Percentiles rank a stretch among this genome's conserved stretches.
Evolutionary conservation across 2,888 invertebrate species (phyloP).

Genomic region (Lycaena phlaeas): DNA sequence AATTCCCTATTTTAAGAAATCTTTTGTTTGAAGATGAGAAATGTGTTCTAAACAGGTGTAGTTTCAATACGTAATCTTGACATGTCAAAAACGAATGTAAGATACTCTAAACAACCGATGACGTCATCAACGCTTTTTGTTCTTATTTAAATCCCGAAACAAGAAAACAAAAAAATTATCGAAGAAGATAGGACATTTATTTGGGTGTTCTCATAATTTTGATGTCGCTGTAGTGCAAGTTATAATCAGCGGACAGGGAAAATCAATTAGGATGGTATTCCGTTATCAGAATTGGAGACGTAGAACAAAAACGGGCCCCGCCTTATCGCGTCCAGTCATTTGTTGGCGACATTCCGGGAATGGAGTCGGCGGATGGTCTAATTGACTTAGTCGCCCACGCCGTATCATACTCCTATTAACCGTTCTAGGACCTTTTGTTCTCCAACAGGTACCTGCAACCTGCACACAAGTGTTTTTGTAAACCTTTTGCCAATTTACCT

Average conservation of each 20-base stretch:
- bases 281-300: constrained; percentile 29
- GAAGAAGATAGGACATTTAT: too few species aligned
- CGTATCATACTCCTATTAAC: not conserved
- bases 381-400: constrained; percentile 70
- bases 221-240: constrained; percentile 10
- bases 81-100: too few species aligned
- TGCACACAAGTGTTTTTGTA: not conserved
- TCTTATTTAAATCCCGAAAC: too few species aligned
- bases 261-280: constrained; percentile 61
- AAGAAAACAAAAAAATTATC: too few species aligned
- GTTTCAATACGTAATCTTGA: too few species aligned
- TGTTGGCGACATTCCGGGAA: constrained; percentile 69
- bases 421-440: constrained; percentile 50
- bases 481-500: not conserved
- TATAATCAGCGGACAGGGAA: constrained; percentile 45
- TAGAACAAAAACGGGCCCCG: constrained; percentile 41
- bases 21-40: too few species aligned
- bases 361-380: constrained; percentile 68
- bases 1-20: too few species aligned
- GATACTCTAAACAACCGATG: too few species aligned
- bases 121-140: too few species aligned
- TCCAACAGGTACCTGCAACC: constrained; percentile 22
- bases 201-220: too few species aligned
- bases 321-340: constrained; percentile 59
- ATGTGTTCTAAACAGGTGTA: too few species aligned